Evolutionary conservation across 2,888 invertebrate species (phyloP).

Genomic region (Apamea crenata): DNA sequence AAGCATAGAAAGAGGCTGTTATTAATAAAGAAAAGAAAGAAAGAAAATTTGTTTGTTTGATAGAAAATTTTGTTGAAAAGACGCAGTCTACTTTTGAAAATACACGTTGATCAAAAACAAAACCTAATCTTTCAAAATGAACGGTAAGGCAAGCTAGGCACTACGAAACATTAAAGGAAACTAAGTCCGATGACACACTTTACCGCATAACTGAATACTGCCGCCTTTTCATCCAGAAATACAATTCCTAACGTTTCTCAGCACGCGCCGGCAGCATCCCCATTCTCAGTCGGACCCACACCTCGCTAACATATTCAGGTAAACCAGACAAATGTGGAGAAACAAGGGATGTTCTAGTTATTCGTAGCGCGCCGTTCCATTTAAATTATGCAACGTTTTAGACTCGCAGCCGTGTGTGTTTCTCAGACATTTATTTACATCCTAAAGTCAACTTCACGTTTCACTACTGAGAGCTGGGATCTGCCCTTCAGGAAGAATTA

Average conservation of each 20-base stretch:
- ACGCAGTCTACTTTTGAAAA: no score
- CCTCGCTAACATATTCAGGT: slow-evolving; percentile 60
- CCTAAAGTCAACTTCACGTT: slow-evolving; percentile 48
- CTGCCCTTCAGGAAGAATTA: slow-evolving; percentile 25
- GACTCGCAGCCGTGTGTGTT: slow-evolving; percentile 33
- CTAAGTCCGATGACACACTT: slow-evolving; percentile 25
- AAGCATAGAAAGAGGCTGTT: no score
- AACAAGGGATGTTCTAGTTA: slow-evolving; percentile 59
- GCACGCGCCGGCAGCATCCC: background rate
- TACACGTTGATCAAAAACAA: no score
- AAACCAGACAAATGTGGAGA: slow-evolving; percentile 60
- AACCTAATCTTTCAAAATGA: no score
- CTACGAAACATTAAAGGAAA: slow-evolving; percentile 19
- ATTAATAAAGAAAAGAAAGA: no score
- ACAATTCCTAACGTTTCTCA: slow-evolving; percentile 33
- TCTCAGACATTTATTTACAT: slow-evolving; percentile 56
- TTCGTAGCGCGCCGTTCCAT: slow-evolving; percentile 54
- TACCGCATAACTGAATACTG: slow-evolving; percentile 26
- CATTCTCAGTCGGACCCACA: slow-evolving; percentile 40
- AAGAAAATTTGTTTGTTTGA: no score
- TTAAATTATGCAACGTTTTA: slow-evolving; percentile 65
- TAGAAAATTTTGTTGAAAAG: no score
- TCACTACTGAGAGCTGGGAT: background rate
- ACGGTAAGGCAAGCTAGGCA: no score
- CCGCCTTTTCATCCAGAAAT: slow-evolving; percentile 39